These are phyloP conservation scores for Rhodeus uyekii DNA, from an alignment of 2,797 vertebrate species.

Conservation along the genomic window DNA sequence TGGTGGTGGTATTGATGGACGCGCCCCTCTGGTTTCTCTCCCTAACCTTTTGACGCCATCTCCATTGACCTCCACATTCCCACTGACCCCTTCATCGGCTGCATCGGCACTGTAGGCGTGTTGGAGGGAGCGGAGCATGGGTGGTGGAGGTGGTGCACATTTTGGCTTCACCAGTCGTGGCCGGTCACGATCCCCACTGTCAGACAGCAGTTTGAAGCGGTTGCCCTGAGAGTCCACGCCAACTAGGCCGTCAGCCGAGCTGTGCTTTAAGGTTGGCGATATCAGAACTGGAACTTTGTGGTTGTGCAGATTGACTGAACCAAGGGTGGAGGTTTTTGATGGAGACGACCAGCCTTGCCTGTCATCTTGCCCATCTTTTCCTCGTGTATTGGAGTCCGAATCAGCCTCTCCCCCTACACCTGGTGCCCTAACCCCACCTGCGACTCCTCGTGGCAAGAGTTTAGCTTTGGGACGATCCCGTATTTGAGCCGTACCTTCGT, in stretches of 20 bases:
- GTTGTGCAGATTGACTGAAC: constrained; percentile 81
- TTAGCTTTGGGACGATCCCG: constrained; percentile 96
- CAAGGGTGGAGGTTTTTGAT: constrained; percentile 74
- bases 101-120: constrained; percentile 77
- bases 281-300: constrained; percentile 99
- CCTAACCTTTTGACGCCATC: constrained; percentile 83
- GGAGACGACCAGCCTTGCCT: constrained; percentile 88
- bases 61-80: constrained; percentile 76
- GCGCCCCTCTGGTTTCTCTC: constrained; percentile 82
- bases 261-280: constrained; percentile 94
- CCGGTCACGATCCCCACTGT: constrained; percentile 91
- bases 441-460: constrained; percentile 83
- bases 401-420: constrained; percentile 77
- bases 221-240: constrained; percentile 99
- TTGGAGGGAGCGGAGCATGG: constrained; percentile 85
- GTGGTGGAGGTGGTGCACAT: constrained; percentile 95
- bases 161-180: constrained; percentile 95
- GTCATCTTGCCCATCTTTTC: constrained; percentile 80
- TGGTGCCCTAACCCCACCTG: constrained; percentile 71
- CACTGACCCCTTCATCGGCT: constrained; percentile 74
- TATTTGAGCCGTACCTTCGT: constrained; percentile 88
- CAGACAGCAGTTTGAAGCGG: constrained; percentile 96
- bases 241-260: constrained; percentile 90
- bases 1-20: constrained; percentile 82
- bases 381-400: constrained; percentile 71